These are phyloP conservation scores for Gymnocheta viridis DNA, from an alignment of 2,888 invertebrate genomes.

Conservation along the genomic window DNA sequence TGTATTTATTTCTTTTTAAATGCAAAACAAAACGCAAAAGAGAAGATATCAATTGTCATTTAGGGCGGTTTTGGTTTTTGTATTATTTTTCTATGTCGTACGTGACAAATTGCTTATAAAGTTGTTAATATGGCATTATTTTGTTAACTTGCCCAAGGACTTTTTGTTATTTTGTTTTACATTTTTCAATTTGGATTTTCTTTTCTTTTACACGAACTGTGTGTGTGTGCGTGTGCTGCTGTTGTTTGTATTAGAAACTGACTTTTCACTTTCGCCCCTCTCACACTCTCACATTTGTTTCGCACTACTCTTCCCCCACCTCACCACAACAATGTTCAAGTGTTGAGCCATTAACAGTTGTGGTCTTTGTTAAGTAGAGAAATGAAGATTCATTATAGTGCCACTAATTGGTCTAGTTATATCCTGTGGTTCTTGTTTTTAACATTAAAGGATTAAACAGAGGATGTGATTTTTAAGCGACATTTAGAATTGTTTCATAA, in stretches of 20 bases:
- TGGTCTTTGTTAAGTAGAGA: constrained; percentile 42
- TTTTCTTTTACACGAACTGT: background rate
- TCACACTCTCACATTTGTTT: background rate
- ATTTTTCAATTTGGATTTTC: constrained; percentile 23
- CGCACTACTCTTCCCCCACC: background rate
- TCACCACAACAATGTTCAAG: constrained; percentile 37
- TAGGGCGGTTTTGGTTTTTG: constrained; percentile 55
- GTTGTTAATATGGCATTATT: constrained; percentile 76
- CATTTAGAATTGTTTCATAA: background rate
- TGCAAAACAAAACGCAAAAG: constrained; percentile 15
- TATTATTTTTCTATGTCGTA: constrained; percentile 73
- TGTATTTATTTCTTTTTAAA: constrained; percentile 27
- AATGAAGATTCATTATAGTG: constrained; percentile 43
- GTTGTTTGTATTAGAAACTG: background rate
- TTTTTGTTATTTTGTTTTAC: constrained; percentile 28
- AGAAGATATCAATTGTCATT: constrained; percentile 61
- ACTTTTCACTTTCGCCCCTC: constrained; percentile 32
- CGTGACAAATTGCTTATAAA: constrained; percentile 82
- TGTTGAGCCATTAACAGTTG: constrained; percentile 67
- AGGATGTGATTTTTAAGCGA: background rate
- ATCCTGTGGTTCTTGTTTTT: constrained; percentile 50
- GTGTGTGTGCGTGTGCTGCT: too few species aligned
- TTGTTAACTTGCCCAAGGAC: constrained; percentile 61
- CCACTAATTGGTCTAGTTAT: constrained; percentile 64
- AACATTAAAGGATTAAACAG: background rate